Percentiles rank a stretch among this genome's conserved stretches.
Evolutionary conservation across 2,113 vertebrate genomes (phyloP).

Genomic region (Alligator mississippiensis): DNA sequence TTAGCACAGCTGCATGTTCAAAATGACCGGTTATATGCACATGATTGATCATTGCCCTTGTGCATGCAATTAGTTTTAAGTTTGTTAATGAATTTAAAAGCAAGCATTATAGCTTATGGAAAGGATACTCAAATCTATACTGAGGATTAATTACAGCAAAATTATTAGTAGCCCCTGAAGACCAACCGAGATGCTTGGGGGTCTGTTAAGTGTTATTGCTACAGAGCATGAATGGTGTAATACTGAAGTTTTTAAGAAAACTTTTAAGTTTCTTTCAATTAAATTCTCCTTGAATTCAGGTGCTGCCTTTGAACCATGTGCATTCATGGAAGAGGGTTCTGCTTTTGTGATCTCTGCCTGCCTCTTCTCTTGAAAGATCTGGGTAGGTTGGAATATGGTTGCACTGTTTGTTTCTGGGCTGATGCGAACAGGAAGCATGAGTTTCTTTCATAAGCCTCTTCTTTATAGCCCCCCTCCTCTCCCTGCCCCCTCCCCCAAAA

Average conservation of each 20-base stretch:
- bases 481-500: too few species aligned
- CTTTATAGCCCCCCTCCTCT: too few species aligned
- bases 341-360: neutral
- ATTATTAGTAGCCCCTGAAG: conserved; percentile 4
- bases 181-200: conserved; percentile 29
- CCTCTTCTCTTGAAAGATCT: neutral
- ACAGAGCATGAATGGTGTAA: conserved; percentile 50
- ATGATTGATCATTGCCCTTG: neutral
- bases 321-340: neutral
- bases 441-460: too few species aligned
- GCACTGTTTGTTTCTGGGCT: rapidly evolving
- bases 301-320: neutral
- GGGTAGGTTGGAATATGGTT: rapidly evolving
- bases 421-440: neutral
- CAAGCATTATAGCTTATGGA: neutral
- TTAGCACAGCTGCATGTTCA: rapidly evolving
- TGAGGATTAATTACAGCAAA: conserved; percentile 43
- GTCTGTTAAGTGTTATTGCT: conserved; percentile 37
- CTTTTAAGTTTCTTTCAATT: conserved; percentile 17
- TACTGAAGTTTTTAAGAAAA: conserved; percentile 32
- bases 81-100: neutral
- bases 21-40: rapidly evolving
- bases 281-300: conserved; percentile 2
- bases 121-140: conserved; percentile 35
- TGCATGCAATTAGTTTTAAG: neutral